These are phyloP conservation scores for Halichoeres trimaculatus DNA, from an alignment of 2,113 vertebrate genomes.

Conservation along the genomic window DNA sequence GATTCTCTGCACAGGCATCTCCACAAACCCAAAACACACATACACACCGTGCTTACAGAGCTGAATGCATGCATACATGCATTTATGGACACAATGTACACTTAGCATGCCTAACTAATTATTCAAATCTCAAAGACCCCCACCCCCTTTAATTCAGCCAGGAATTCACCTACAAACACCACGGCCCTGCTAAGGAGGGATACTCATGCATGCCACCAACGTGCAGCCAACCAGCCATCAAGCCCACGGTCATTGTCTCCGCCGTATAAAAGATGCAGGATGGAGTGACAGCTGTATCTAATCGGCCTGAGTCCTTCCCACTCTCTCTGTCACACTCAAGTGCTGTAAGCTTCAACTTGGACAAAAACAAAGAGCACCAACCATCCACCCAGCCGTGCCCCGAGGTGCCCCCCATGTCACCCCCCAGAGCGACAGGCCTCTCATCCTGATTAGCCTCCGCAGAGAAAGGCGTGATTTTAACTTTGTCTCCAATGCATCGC, in stretches of 20 bases:
- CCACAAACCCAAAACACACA: constrained; percentile 20
- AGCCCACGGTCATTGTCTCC: constrained; percentile 67
- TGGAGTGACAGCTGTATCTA: constrained; percentile 85
- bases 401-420: constrained; percentile 65
- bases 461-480: constrained; percentile 49
- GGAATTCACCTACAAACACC: constrained; percentile 29
- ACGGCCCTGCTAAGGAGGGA: constrained; percentile 17
- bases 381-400: constrained; percentile 63
- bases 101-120: constrained; percentile 17
- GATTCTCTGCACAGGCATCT: background rate
- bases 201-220: constrained; percentile 64
- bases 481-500: constrained; percentile 62
- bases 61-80: constrained; percentile 15
- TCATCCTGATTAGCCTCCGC: constrained; percentile 65
- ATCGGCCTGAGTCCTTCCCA: constrained; percentile 76
- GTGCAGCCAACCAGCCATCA: constrained; percentile 60
- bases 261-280: constrained; percentile 61
- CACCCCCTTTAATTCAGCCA: constrained; percentile 10
- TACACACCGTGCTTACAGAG: background rate
- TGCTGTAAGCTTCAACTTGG: constrained; percentile 76
- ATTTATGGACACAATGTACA: constrained; percentile 11
- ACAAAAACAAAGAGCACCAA: constrained; percentile 74
- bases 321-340: constrained; percentile 78
- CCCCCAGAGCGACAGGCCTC: constrained; percentile 59
- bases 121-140: constrained; percentile 12